Evolutionary conservation across 1,140 invertebrate genomes (phyloP).

Genomic region (Tetragnatha versicolor): DNA sequence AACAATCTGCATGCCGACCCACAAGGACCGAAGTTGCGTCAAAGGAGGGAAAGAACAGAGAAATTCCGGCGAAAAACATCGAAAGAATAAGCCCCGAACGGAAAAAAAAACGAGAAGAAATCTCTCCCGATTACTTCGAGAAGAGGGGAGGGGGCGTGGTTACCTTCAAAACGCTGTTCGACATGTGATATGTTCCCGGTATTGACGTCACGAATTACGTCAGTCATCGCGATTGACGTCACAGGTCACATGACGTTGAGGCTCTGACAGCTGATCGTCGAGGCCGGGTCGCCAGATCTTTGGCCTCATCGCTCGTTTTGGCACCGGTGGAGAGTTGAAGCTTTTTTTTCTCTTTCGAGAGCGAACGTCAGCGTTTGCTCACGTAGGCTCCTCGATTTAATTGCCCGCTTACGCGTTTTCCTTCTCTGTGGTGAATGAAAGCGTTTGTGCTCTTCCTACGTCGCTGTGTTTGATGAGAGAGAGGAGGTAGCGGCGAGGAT

Average conservation of each 20-base stretch:
- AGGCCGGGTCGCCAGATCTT: not conserved
- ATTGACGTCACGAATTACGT: slow-evolving; percentile 46
- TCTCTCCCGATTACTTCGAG: not conserved
- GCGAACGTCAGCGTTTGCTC: not conserved
- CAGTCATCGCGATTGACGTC: slow-evolving; percentile 39
- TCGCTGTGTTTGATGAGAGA: not conserved
- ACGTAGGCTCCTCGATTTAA: not conserved
- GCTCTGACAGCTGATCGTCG: slow-evolving; percentile 36
- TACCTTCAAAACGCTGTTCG: slow-evolving; percentile 6
- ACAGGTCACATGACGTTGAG: slow-evolving; percentile 3
- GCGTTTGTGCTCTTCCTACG: not conserved
- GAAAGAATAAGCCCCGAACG: not conserved
- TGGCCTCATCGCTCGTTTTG: slow-evolving; percentile 15
- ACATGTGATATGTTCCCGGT: slow-evolving; percentile 44
- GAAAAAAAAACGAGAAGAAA: not conserved
- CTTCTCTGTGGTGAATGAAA: not conserved
- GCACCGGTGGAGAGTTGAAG: not conserved
- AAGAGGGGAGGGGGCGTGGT: not conserved
- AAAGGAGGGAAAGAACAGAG: not conserved
- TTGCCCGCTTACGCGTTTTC: not conserved
- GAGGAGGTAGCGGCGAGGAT: not conserved
- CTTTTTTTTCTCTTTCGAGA: not conserved
- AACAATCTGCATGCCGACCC: not conserved
- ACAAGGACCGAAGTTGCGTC: not conserved
- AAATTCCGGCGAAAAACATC: not conserved